Conservation (phyloP, 2,797 vertebrate genomes). For the Micromesistius poutassou region DNA sequence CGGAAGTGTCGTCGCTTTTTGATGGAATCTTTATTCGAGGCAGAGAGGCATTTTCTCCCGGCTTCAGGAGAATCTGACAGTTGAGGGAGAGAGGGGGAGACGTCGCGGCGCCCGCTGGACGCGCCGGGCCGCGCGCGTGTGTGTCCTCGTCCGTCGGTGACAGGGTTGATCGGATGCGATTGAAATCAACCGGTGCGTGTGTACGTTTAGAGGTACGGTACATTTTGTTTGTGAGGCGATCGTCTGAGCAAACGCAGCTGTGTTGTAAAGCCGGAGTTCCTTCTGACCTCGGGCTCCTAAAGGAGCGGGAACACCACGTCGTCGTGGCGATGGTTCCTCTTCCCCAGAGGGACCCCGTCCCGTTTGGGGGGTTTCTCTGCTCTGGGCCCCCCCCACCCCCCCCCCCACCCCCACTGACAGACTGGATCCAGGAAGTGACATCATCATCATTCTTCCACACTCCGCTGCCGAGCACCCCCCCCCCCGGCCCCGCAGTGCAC, state of each 20-base stretch:
- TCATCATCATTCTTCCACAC: background rate
- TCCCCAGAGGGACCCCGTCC: too few species aligned
- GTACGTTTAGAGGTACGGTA: too few species aligned
- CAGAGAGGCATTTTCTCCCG: background rate
- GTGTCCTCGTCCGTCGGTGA: background rate
- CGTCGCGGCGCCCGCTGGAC: too few species aligned
- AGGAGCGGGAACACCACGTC: too few species aligned
- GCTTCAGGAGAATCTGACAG: background rate
- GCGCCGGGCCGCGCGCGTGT: background rate
- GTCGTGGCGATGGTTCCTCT: too few species aligned
- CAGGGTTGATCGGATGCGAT: background rate
- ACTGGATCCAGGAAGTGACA: background rate
- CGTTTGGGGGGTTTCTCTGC: background rate
- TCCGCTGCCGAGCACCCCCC: background rate
- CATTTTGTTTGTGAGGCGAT: too few species aligned
- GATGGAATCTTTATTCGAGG: background rate
- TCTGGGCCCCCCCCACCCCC: background rate
- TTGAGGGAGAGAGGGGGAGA: background rate
- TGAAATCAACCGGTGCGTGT: background rate
- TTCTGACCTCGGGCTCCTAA: too few species aligned
- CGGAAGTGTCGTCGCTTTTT: constrained; percentile 15
- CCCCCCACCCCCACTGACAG: background rate
- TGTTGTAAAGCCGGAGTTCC: background rate
- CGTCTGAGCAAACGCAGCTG: too few species aligned
- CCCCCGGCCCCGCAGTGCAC: background rate